These are phyloP conservation scores for Emys orbicularis DNA, from an alignment of 2,797 vertebrate genomes.

Conservation along the genomic window DNA sequence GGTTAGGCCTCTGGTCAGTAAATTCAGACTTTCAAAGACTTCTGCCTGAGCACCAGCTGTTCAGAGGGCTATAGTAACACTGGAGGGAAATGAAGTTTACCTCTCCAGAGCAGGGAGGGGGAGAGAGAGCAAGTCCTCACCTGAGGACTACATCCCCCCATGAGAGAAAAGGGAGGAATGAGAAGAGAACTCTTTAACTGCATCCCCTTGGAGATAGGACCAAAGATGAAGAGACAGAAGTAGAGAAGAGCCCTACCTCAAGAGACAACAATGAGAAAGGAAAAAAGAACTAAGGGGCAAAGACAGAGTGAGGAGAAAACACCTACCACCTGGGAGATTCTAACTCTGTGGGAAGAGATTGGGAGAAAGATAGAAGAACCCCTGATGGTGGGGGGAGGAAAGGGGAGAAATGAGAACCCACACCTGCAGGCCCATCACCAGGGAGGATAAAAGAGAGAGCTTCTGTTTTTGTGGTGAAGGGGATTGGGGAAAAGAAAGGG, in stretches of 20 bases:
- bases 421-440: neutral
- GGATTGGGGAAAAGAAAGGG: neutral
- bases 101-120: neutral
- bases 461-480: neutral
- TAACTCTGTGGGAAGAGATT: neutral
- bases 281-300: neutral
- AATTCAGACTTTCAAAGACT: neutral
- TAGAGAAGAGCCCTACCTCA: neutral
- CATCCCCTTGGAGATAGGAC: neutral
- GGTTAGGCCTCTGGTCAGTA: neutral
- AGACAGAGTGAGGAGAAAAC: neutral
- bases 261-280: neutral
- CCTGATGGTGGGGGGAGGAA: neutral
- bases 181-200: neutral
- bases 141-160: neutral
- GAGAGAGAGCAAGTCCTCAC: neutral
- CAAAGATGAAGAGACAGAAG: neutral
- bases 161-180: neutral
- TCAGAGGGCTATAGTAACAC: neutral
- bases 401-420: neutral
- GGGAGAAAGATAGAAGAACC: neutral
- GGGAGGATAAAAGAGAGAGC: too few relatives aligned
- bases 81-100: neutral
- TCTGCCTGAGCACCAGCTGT: neutral
- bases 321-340: too few relatives aligned